Percentiles rank a stretch among this genome's conserved stretches.
These are phyloP conservation scores for Scaptomyza tumidula DNA, from an alignment of 2,888 invertebrate species.

Conservation along the genomic window DNA sequence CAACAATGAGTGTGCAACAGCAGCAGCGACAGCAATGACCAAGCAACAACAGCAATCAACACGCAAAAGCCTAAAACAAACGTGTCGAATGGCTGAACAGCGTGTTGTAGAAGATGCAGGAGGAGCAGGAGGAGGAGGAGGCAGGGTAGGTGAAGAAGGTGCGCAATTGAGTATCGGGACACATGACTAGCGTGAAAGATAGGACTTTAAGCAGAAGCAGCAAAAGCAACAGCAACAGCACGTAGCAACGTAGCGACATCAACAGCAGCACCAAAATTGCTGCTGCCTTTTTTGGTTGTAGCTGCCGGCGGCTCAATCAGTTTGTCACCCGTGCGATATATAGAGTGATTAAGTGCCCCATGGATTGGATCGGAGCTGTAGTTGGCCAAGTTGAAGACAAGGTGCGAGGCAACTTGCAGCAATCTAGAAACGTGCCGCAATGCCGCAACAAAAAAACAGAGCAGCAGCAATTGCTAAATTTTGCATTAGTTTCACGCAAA, in stretches of 20 bases:
- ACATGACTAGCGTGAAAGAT: conserved; percentile 63
- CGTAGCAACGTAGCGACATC: conserved; percentile 18
- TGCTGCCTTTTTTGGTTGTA: conserved; percentile 65
- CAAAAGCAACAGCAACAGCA: conserved; percentile 22
- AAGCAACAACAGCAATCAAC: conserved; percentile 68
- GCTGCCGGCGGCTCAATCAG: conserved; percentile 74
- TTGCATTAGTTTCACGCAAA: conserved; percentile 48
- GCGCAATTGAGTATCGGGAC: conserved; percentile 18
- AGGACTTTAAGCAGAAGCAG: conserved; percentile 49
- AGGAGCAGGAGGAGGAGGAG: background rate
- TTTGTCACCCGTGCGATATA: conserved; percentile 79
- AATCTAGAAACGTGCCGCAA: conserved; percentile 63
- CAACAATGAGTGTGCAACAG: conserved; percentile 81
- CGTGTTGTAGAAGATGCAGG: background rate
- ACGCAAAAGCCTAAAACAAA: conserved; percentile 78
- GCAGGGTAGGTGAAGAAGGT: background rate
- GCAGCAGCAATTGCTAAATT: conserved; percentile 36
- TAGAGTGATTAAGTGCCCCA: conserved; percentile 76
- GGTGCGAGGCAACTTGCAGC: conserved; percentile 22
- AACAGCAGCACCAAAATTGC: conserved; percentile 63
- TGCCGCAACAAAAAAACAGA: conserved; percentile 23
- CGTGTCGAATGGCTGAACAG: conserved; percentile 56
- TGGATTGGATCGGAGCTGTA: conserved; percentile 62
- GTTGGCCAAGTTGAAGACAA: conserved; percentile 11
- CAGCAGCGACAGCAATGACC: conserved; percentile 43